Evolutionary conservation across 2,797 vertebrate genomes (phyloP), one percentile per base, ranked within the genome.

Genomic region (Schizopygopsis pylzovi): DNA sequence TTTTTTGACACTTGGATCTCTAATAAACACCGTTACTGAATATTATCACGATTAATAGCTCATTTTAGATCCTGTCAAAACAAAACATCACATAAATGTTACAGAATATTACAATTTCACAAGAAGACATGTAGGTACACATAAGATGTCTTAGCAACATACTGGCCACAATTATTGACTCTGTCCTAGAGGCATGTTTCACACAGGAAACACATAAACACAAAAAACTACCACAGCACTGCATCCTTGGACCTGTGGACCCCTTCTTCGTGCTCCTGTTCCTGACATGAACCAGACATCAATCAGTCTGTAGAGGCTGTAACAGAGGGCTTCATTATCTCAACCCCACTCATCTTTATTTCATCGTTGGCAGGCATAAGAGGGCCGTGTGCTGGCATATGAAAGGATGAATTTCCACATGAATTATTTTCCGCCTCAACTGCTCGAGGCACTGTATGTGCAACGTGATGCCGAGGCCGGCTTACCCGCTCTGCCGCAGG

Each of bases 391-490:
- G 81, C 90, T 88, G 90, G 90, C 92, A 88, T 92, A 92, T 93
- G 93, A 94, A 91, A 91, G 93, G 91, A 79, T 93, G 93, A 94
- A 92, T 94, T 93, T 94, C 91, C 92, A 93, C 93, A 93, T 93
- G 88, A 89, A 94, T 94, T 92, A 94, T 93, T 93, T 90, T 90
- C 87, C 76, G n/a, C 22, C 49, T 10, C 71, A 86, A 85, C 15
- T 18, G 70, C 93, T 85, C 43, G 33, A 5, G 91, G 93, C 78
- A 83, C 84, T 28, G 15, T 73, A 79, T 61, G 80, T n/a, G 86
- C 39, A 61, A 68, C 41, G 79, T 84, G 15, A 81, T 80, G 33
- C 75, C 6, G 47, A 54, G 39, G 47, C 25, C 68, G 18, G n/a
- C 37, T 83, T 59, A 63, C 49, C 33, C 63, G 8, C 41, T 78